Evolutionary conservation across 2,888 invertebrate species (phyloP).

Genomic region (Callyntrura sp.): DNA sequence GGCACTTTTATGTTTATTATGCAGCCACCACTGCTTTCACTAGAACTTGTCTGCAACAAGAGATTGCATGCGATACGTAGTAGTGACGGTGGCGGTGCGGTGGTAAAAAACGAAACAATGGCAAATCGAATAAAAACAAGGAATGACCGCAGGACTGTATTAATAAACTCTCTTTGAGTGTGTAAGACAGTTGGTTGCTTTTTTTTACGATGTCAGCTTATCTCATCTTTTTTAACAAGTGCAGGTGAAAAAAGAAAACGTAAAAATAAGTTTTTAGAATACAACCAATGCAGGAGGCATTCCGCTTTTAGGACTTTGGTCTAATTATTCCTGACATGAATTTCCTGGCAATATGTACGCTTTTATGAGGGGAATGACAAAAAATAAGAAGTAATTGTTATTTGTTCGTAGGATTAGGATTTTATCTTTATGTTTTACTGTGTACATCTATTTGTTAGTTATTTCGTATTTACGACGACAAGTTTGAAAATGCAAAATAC

Average conservation of each 20-base stretch:
- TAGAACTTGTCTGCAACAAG: background rate
- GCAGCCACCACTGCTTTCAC: background rate
- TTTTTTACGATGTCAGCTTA: conserved; percentile 14
- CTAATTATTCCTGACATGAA: conserved; percentile 54
- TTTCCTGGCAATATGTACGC: conserved; percentile 26
- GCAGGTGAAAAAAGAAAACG: conserved; percentile 7
- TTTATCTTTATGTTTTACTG: too few species aligned
- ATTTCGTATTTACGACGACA: too few species aligned
- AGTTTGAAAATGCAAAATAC: too few species aligned
- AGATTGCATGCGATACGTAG: too few species aligned
- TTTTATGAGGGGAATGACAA: conserved; percentile 39
- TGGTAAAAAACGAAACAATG: conserved; percentile 31
- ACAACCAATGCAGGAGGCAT: too few species aligned
- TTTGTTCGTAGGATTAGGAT: too few species aligned
- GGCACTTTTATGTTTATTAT: too few species aligned
- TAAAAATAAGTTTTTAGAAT: background rate
- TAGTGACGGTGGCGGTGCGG: too few species aligned
- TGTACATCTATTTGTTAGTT: too few species aligned
- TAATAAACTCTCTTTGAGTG: conserved; percentile 8
- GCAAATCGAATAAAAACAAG: background rate
- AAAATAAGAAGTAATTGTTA: too few species aligned
- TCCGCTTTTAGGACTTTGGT: conserved; percentile 14
- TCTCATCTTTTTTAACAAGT: conserved; percentile 40
- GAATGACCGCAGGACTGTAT: conserved; percentile 48
- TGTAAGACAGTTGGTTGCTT: background rate